Base-by-base conservation (phyloP, 2,888 invertebrate genomes). In the Latrodectus hesperus region DNA sequence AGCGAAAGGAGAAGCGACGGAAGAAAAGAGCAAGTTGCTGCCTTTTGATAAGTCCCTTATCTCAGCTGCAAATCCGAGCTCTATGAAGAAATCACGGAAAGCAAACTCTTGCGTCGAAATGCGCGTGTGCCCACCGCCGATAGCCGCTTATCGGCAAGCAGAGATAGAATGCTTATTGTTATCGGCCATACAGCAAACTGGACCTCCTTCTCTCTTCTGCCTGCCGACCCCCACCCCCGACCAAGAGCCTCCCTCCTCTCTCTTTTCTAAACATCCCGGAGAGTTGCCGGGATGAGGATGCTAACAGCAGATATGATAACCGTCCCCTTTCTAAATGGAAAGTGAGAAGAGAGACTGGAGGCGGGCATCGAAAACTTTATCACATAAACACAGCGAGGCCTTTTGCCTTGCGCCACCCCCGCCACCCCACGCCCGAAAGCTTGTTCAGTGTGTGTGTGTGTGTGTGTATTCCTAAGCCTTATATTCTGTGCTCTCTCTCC, bases 91-190 rank as follows among this genome's bases (percentile, higher is more conserved):
- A 77, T 77, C 82, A 76, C 77, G 87, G 73, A 82, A 71, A 64
- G 88, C 82, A 78, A 77, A 88, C 82, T 64, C 53, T 60, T 68
- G 64, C 72, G 26, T 38, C 52, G 74, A 67, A 55, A 76, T 55
- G 74, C 72, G 83, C 83, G 88, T 70, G 88, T 83, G 83, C 79
- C 53, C 73, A 64, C 53, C 16, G 26, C 68, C 82, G 88, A 88
- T 88, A 88, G 74, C 74, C 83, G 72, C 70, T 64, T 77, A 78
- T 83, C 83, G 68, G 68, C 52, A 38, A 64, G 55, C 78, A 73
- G 88, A 88, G 82, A 88, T 83, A 88, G 82, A 88, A 88, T 88
- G 88, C 88, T 78, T 82, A 88, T 88, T 88, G 88, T 88, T 88
- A 88, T 88, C 88, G 82, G 55, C 53, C 77, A 78, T 78, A 77